Evolutionary conservation across 2,113 vertebrate genomes (phyloP).

Genomic region (Alouatta palliata): DNA sequence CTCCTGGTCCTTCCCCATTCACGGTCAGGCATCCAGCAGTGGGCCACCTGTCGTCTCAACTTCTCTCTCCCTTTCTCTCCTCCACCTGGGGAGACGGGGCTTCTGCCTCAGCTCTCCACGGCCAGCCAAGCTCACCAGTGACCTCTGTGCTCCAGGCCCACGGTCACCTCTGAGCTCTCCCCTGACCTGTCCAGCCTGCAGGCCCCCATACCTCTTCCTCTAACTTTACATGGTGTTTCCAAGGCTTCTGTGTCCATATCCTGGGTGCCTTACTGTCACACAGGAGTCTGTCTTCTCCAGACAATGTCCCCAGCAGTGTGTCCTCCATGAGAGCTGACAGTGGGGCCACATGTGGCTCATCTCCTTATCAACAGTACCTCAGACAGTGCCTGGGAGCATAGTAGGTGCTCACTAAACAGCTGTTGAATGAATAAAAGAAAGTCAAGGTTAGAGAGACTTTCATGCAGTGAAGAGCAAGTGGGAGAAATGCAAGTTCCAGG

Average conservation of each 20-base stretch:
- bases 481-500: background rate
- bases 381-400: no score
- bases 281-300: background rate
- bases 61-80: background rate
- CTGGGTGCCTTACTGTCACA: background rate
- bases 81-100: no score
- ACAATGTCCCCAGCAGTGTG: rapidly evolving
- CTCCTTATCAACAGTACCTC: background rate
- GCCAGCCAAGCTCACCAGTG: background rate
- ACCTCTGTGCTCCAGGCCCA: background rate
- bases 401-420: no score
- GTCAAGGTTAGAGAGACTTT: background rate
- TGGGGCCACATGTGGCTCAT: rapidly evolving
- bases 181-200: background rate
- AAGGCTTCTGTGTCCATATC: background rate
- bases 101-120: rapidly evolving
- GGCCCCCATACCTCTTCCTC: background rate
- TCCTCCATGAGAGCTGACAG: background rate
- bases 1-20: background rate
- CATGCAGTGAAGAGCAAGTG: background rate
- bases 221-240: rapidly evolving
- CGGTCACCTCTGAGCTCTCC: background rate
- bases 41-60: background rate
- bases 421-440: background rate
- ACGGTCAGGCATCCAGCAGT: background rate